These are phyloP conservation scores for Odobenus rosmarus DNA, from an alignment of 2,113 vertebrate genomes.

Conservation along the genomic window DNA sequence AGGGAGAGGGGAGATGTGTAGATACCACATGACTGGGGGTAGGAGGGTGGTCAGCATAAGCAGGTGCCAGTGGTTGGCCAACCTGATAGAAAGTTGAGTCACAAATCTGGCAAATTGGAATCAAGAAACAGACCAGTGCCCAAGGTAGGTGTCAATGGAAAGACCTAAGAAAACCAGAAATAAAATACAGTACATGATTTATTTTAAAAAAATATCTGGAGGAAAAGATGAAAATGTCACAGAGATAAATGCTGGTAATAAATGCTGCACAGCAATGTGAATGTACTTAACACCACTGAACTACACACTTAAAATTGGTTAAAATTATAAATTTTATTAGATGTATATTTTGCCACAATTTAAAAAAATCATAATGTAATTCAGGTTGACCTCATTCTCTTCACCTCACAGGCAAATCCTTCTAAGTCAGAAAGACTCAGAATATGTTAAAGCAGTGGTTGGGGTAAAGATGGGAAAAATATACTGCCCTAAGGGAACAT, in stretches of 20 bases:
- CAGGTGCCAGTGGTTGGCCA: background rate
- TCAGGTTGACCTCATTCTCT: background rate
- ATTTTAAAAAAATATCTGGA: background rate
- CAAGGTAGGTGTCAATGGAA: background rate
- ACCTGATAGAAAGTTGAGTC: background rate
- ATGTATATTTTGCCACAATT: background rate
- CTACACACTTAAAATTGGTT: background rate
- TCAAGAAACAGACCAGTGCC: background rate
- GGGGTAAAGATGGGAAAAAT: background rate
- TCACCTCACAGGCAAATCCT: background rate
- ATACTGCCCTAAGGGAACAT: background rate
- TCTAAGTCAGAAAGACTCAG: background rate
- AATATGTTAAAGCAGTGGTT: background rate
- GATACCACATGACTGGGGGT: background rate
- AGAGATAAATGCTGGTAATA: background rate
- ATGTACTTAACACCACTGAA: background rate
- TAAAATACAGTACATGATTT: background rate
- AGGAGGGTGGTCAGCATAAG: background rate
- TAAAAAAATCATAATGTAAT: background rate
- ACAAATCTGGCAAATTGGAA: background rate
- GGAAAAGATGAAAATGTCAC: background rate
- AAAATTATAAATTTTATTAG: background rate
- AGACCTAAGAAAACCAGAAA: background rate
- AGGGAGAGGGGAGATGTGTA: fast-evolving
- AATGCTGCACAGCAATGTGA: background rate